These are phyloP conservation scores for Mesoclemmys tuberculata DNA, from an alignment of 2,113 vertebrate species.

Conservation along the genomic window DNA sequence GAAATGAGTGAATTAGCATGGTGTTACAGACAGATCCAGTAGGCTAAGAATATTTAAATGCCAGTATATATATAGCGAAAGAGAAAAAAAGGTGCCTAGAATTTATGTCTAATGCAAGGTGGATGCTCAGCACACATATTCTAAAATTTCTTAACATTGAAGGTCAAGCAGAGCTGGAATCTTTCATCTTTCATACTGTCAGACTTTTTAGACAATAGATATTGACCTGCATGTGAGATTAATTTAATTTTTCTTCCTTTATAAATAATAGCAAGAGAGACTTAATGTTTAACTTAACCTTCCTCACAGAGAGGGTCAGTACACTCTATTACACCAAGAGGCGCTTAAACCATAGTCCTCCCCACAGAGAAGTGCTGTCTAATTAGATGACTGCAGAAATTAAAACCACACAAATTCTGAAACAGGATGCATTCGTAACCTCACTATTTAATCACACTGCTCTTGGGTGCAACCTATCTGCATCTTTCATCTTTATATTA, in stretches of 20 bases:
- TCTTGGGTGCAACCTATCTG: not conserved
- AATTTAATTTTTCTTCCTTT: not conserved
- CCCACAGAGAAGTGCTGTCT: slow-evolving; percentile 2
- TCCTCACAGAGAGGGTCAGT: not conserved
- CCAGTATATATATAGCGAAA: not conserved
- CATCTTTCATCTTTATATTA: not conserved
- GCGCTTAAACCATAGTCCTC: not conserved
- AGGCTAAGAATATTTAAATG: not conserved
- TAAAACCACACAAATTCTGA: not conserved
- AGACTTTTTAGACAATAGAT: not conserved
- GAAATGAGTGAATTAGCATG: not conserved
- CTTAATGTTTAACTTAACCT: not conserved
- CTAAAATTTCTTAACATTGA: not conserved
- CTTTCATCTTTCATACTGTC: not conserved
- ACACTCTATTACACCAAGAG: not conserved
- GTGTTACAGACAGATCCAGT: not conserved
- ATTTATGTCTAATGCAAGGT: not conserved
- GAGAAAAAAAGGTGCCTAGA: not conserved
- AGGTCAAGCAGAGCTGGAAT: not conserved
- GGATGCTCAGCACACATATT: not conserved
- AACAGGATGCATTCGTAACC: not conserved
- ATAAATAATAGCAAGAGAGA: not conserved
- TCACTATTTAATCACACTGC: not conserved
- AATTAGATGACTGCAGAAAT: not conserved
- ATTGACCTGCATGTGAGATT: not conserved